These are phyloP conservation scores for Typhlichthys eigenmanni DNA, from an alignment of 2,797 vertebrate species.

Conservation along the genomic window DNA sequence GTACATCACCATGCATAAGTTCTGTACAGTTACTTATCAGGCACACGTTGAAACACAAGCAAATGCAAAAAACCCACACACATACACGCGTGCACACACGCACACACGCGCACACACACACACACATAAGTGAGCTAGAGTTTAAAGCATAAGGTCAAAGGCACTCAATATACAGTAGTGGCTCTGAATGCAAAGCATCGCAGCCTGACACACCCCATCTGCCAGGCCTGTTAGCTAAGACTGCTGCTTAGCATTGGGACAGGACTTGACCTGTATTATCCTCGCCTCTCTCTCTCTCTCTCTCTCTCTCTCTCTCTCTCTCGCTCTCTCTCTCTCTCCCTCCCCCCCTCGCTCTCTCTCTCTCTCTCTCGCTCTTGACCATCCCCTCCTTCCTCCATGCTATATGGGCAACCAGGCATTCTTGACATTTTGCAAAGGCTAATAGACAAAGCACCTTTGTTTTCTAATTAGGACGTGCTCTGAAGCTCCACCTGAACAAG, in stretches of 20 bases:
- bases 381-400: slow-evolving; percentile 39
- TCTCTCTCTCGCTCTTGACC: slow-evolving; percentile 17
- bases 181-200: slow-evolving; percentile 26
- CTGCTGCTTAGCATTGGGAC: slow-evolving; percentile 31
- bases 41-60: background rate
- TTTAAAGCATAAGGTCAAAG: slow-evolving; percentile 29
- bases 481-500: slow-evolving; percentile 71
- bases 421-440: slow-evolving; percentile 86
- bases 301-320: slow-evolving; percentile 37
- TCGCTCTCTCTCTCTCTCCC: slow-evolving; percentile 30
- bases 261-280: slow-evolving; percentile 54
- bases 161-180: slow-evolving; percentile 15
- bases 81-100: slow-evolving; percentile 4
- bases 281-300: slow-evolving; percentile 17
- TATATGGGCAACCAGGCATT: slow-evolving; percentile 68
- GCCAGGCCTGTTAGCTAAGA: slow-evolving; percentile 36
- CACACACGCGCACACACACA: slow-evolving; percentile 1
- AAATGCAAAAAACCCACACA: slow-evolving; percentile 5
- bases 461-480: slow-evolving; percentile 77
- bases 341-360: slow-evolving; percentile 8
- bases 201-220: slow-evolving; percentile 29
- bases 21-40: background rate
- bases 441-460: slow-evolving; percentile 83
- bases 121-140: background rate
- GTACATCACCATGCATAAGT: background rate